These are phyloP conservation scores for Drosophila parabipectinata DNA, from an alignment of 1,140 invertebrate genomes.

Conservation along the genomic window DNA sequence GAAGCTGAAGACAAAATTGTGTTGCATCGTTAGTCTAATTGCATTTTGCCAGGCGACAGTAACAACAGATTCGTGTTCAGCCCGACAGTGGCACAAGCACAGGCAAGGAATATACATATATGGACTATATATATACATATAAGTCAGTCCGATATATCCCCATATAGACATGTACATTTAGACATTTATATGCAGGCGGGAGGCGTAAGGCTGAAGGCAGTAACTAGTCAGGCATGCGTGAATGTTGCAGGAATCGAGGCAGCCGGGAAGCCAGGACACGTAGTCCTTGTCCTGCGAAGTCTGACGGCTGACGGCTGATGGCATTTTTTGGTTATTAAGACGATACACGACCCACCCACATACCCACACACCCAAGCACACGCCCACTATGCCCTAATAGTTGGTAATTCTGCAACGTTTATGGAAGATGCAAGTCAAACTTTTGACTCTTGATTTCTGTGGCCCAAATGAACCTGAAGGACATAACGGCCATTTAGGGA, in stretches of 20 bases:
- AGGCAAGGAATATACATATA: conserved; percentile 1
- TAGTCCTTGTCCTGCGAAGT: conserved; percentile 18
- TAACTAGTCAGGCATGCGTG: conserved; percentile 55
- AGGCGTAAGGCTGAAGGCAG: too few species aligned
- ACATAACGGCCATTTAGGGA: conserved; percentile 35
- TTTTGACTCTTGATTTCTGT: conserved; percentile 78
- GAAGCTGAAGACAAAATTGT: conserved; percentile 79
- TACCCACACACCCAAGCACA: background rate
- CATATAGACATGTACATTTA: conserved; percentile 2
- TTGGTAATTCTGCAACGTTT: conserved; percentile 60
- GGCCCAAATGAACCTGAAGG: conserved; percentile 67
- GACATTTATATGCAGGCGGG: background rate
- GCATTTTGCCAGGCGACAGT: conserved; percentile 66
- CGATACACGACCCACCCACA: conserved; percentile 48
- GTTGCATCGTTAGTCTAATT: conserved; percentile 81
- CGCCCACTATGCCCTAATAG: conserved; percentile 52
- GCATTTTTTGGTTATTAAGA: conserved; percentile 81
- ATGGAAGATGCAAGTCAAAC: conserved; percentile 53
- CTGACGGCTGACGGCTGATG: conserved; percentile 63
- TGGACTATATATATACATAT: background rate
- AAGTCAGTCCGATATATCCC: background rate
- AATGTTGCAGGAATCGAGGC: conserved; percentile 57
- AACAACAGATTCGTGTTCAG: conserved; percentile 52
- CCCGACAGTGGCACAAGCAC: conserved; percentile 25
- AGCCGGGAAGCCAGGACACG: conserved; percentile 28